Evolutionary conservation across 2,113 vertebrate species (phyloP).

Genomic region (Brevimyrus niger): DNA sequence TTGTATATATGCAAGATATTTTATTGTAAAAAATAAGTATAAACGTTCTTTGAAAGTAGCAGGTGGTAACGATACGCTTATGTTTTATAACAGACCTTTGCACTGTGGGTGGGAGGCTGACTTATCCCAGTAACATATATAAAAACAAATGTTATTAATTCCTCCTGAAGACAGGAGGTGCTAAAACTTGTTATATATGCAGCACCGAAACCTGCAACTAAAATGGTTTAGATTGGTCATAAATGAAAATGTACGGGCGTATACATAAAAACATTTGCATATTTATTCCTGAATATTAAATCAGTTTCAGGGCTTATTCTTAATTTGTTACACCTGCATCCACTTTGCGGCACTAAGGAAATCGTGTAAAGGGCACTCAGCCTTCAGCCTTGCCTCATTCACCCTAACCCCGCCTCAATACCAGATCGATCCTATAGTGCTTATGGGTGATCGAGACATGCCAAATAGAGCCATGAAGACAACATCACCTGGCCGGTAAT

Average conservation of each 20-base stretch:
- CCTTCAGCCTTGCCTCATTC: not conserved
- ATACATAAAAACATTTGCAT: conserved; percentile 3
- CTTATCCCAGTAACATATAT: not conserved
- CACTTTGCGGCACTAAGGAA: not conserved
- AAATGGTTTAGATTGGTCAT: not conserved
- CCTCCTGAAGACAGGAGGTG: not conserved
- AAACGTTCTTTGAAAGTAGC: not conserved
- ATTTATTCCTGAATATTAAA: conserved; percentile 2
- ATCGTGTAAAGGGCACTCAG: not conserved
- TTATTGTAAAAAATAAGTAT: not conserved
- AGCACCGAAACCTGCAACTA: not conserved
- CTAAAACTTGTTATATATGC: not conserved
- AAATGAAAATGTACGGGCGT: not conserved
- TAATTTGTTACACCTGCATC: not conserved
- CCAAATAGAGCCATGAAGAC: not conserved
- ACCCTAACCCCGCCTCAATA: not conserved
- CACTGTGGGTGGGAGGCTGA: not conserved
- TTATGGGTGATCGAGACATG: not conserved
- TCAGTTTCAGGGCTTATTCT: not conserved
- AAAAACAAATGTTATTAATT: not conserved
- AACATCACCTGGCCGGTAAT: not conserved
- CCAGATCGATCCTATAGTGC: not conserved
- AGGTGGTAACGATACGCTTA: not conserved
- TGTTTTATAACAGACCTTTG: not conserved
- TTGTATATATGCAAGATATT: not conserved